A percentile compares a stretch with the other conserved stretches of the same genome.
phyloP scores from a whole-genome alignment of 1,140 invertebrate genomes.

The Thaumetopoea pityocampa region DNA sequence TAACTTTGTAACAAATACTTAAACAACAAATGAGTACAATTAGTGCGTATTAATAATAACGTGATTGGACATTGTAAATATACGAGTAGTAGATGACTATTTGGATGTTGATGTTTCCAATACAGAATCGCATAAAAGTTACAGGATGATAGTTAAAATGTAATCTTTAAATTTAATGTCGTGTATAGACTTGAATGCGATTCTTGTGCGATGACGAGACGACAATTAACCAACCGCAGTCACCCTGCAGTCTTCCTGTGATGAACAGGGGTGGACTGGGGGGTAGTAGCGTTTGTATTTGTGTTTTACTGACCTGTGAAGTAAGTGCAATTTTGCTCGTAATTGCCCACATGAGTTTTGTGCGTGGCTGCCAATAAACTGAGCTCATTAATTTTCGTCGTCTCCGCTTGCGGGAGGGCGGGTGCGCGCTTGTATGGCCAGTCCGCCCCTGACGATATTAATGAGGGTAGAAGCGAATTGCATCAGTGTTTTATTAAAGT shows the following conservation, averaged over 20 bases:
- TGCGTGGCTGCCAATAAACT: constrained; percentile 75
- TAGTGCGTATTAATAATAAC: constrained; percentile 27
- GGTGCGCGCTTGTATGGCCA: constrained; percentile 75
- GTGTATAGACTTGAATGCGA: constrained; percentile 52
- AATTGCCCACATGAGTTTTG: constrained; percentile 75
- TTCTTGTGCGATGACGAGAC: constrained; percentile 37
- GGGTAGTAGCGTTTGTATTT: constrained; percentile 64
- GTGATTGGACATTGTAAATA: too few relatives aligned
- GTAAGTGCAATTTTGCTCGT: constrained; percentile 74
- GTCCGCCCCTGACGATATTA: constrained; percentile 76
- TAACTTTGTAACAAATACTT: constrained; percentile 36
- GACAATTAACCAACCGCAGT: constrained; percentile 52
- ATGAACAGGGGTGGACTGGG: constrained; percentile 73
- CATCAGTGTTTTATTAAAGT: constrained; percentile 63
- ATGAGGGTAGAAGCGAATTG: constrained; percentile 75
- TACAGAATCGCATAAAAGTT: constrained; percentile 57
- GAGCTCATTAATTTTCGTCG: constrained; percentile 75
- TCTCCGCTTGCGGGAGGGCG: constrained; percentile 68
- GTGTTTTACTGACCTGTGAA: constrained; percentile 74
- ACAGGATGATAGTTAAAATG: constrained; percentile 13
- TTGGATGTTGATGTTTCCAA: constrained; percentile 38
- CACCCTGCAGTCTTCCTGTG: constrained; percentile 72
- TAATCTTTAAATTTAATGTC: constrained; percentile 4
- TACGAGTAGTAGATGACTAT: too few relatives aligned
- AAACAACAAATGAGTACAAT: constrained; percentile 35